These are phyloP conservation scores for Drosophila setifemur DNA, from an alignment of 1,140 invertebrate species.

Conservation along the genomic window DNA sequence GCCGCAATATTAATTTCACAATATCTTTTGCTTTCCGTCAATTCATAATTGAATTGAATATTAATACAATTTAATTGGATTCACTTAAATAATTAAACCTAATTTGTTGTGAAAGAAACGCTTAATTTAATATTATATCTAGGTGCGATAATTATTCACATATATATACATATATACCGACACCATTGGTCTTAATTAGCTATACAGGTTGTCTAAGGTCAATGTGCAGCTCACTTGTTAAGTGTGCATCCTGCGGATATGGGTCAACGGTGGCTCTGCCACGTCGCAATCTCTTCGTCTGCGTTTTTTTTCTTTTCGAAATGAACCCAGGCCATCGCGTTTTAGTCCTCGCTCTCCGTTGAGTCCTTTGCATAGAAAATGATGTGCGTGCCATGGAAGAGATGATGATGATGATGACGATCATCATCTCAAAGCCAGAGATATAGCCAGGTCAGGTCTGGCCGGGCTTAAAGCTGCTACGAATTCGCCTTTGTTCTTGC, in stretches of 20 bases:
- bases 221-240: slow-evolving; percentile 35
- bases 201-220: slow-evolving; percentile 46
- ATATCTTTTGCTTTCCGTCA: too few species aligned
- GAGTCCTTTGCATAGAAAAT: slow-evolving; percentile 56
- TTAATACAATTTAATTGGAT: too few species aligned
- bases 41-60: too few species aligned
- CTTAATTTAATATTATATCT: not conserved
- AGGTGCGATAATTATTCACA: not conserved
- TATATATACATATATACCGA: not conserved
- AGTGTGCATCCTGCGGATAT: slow-evolving; percentile 49
- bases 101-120: not conserved
- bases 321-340: not conserved
- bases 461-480: slow-evolving; percentile 52
- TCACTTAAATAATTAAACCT: not conserved
- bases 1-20: too few species aligned
- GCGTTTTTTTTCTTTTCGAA: not conserved
- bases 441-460: slow-evolving; percentile 49
- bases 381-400: slow-evolving; percentile 50
- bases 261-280: slow-evolving; percentile 35
- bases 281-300: slow-evolving; percentile 10
- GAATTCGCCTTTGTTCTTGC: slow-evolving; percentile 18
- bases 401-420: slow-evolving; percentile 22
- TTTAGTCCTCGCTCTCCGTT: not conserved
- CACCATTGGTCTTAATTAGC: slow-evolving; percentile 47
- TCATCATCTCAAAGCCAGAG: slow-evolving; percentile 3